These are phyloP conservation scores for Palythoa caribaeorum DNA, from an alignment of 92 coral and sea anemone genomes.

Conservation along the genomic window DNA sequence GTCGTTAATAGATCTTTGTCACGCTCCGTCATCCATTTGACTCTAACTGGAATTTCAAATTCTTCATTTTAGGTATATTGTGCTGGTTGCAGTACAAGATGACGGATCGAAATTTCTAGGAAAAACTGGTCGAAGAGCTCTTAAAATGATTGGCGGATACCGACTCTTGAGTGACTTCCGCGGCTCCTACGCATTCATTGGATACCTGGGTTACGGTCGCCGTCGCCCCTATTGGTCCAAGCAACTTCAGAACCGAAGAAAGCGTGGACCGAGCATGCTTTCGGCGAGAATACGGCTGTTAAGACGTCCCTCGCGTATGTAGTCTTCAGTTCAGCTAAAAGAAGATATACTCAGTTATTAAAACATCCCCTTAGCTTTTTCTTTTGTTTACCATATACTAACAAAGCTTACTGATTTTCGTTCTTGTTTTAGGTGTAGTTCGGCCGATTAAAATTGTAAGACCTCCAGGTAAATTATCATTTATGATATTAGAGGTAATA, in stretches of 20 bases:
- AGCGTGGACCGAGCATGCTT: constrained; percentile 44
- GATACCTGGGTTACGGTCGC: constrained; percentile 16
- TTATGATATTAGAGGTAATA: not conserved
- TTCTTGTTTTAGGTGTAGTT: not conserved
- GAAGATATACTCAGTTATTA: not conserved
- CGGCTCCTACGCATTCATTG: constrained; percentile 32
- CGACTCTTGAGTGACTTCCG: constrained; percentile 25
- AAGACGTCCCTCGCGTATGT: constrained; percentile 20
- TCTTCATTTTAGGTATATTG: not conserved
- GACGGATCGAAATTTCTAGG: constrained; percentile 12
- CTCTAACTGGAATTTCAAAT: too few relatives aligned
- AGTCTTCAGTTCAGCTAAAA: not conserved
- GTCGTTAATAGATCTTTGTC: too few relatives aligned
- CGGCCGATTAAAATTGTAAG: not conserved
- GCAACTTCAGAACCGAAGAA: constrained; percentile 31
- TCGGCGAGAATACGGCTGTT: constrained; percentile 31
- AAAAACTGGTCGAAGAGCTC: constrained; percentile 16
- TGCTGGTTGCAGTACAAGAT: constrained; percentile 32
- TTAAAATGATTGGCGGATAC: constrained; percentile 38
- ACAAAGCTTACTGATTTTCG: not conserved
- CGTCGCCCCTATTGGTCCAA: constrained; percentile 45
- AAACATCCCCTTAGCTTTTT: not conserved
- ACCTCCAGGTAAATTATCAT: constrained; percentile 17
- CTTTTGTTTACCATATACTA: not conserved
- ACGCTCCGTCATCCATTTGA: too few relatives aligned